Percentiles rank a stretch among this genome's conserved stretches.
Evolutionary conservation across 2,797 vertebrate genomes (phyloP).

Genomic region (Chanos chanos): DNA sequence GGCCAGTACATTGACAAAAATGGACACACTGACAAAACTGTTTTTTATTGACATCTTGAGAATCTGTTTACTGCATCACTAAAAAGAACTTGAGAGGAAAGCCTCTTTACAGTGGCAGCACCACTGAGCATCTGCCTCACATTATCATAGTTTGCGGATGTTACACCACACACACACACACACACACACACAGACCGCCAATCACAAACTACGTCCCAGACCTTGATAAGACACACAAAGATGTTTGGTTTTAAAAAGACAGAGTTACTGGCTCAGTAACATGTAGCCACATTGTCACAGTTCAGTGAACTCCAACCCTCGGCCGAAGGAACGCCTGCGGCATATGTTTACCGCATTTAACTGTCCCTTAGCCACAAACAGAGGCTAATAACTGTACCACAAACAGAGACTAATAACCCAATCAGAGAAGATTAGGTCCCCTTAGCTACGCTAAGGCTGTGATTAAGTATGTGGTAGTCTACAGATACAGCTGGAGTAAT

Average conservation of each 20-base stretch:
- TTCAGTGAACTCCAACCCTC: slow-evolving; percentile 12
- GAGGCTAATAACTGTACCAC: slow-evolving; percentile 11
- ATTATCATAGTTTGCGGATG: too few species aligned
- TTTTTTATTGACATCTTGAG: slow-evolving; percentile 49
- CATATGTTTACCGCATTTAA: slow-evolving; percentile 13
- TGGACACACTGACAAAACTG: too few species aligned
- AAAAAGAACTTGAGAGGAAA: too few species aligned
- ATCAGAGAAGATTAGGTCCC: slow-evolving; percentile 4
- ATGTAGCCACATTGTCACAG: slow-evolving; percentile 14
- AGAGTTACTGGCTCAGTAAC: slow-evolving; percentile 14
- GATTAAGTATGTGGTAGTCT: not conserved
- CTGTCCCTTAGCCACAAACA: slow-evolving; percentile 9
- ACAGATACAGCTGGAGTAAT: not conserved
- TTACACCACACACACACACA: not conserved
- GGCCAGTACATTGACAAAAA: too few species aligned
- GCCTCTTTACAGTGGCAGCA: not conserved
- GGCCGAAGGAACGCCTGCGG: slow-evolving; percentile 25
- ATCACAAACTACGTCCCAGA: slow-evolving; percentile 20
- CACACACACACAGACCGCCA: not conserved
- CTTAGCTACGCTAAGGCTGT: not conserved
- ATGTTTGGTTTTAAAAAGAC: slow-evolving; percentile 3
- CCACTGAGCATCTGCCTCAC: slow-evolving; percentile 59
- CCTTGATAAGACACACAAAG: slow-evolving; percentile 22
- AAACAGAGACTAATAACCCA: slow-evolving; percentile 17
- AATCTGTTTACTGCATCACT: slow-evolving; percentile 41